Base-by-base conservation (phyloP, 2,797 vertebrate species). In the Lophius americanus region DNA sequence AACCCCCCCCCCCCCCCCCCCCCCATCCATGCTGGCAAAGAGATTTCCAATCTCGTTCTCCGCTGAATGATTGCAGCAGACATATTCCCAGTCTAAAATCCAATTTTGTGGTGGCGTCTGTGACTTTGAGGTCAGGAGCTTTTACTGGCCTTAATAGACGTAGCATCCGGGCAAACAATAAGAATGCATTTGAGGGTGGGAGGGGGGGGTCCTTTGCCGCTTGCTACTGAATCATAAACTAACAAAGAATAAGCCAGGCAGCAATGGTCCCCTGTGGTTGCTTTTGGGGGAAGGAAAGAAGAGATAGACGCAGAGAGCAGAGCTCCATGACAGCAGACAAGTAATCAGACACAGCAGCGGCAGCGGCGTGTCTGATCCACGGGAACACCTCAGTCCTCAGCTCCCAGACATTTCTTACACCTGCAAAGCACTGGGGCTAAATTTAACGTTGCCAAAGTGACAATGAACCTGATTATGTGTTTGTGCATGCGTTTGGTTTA, bases 311-410 rank as follows among this genome's bases (percentile, higher is more conserved):
- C 66, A 79, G 73, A 82, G 81, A 84, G 85, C 82, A 64, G 74
- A 78, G 86, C 84, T 89, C 85, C 79, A 74, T 89, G 88, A 90
- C 85, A 88, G 86, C 88, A 88, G 86, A 89, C 81, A 82, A 85
- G 85, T 88, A 87, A 91, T 90, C 86, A 88, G 85, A 88, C 79
- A 76, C 79, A 83, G 78, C 78, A 64, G 81, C 78, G 65, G 78
- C 78, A 64, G 81, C 78, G 65, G 71, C 32, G 48, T 78, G 78
- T 90, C 81, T 85, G 82, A 90, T 90, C 84, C 84, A 82, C 60
- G n/a, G 85, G 79, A 89, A 87, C 87, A 88, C 82, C 88, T 88
- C 71, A 82, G 86, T 81, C 84, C 87, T 86, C 84, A 42, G 69
- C 79, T 79, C 70, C 4, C 79, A 89, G 79, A 86, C 85, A 70